phyloP scores from a whole-genome alignment of 2,113 vertebrate species.

The Syngnathus scovelli region DNA sequence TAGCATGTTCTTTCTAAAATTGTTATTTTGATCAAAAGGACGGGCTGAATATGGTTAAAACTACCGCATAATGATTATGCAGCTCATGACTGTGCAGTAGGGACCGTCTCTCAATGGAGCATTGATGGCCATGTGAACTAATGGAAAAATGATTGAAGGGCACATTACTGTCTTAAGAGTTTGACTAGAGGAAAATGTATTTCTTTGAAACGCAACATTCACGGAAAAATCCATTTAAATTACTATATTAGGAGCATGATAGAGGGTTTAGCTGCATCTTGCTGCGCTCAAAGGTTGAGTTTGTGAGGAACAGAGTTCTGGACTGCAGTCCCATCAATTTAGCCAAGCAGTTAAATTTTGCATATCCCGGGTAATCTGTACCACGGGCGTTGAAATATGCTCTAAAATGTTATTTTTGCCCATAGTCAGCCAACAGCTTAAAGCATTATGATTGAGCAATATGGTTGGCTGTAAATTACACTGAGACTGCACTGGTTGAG shows the following conservation, averaged over 20 bases:
- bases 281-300: not conserved
- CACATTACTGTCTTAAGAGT: not conserved
- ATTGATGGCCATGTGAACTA: not conserved
- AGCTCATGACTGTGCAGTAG: not conserved
- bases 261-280: not conserved
- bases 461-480: conserved; percentile 19
- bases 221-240: not conserved
- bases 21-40: not conserved
- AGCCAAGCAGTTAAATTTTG: not conserved
- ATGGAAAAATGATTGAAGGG: not conserved
- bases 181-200: not conserved
- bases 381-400: not conserved
- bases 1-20: not conserved
- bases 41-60: not conserved
- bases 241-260: not conserved
- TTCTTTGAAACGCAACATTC: not conserved
- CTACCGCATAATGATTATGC: not conserved
- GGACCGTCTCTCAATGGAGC: not conserved
- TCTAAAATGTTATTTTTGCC: conserved; percentile 7
- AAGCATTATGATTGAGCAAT: conserved; percentile 24
- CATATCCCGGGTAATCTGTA: conserved; percentile 5
- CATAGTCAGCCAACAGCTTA: conserved; percentile 6
- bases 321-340: not conserved
- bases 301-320: not conserved
- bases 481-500: conserved; percentile 29